phyloP scores from a whole-genome alignment of 64 coral and sea anemone species.

The Pachyseris speciosa region DNA sequence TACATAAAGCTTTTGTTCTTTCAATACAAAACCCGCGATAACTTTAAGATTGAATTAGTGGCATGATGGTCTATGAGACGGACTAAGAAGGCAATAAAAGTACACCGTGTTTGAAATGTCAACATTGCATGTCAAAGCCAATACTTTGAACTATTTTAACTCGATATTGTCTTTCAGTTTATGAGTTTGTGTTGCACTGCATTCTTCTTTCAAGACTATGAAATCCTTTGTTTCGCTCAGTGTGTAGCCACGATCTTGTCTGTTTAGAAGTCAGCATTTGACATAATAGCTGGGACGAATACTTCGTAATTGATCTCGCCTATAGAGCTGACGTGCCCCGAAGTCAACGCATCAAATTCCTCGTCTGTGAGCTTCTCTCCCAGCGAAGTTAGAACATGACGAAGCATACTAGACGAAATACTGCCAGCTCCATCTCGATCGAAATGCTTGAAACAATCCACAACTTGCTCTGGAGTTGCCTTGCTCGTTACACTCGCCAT shows the following conservation, averaged over 20 bases:
- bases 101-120: slow-evolving; percentile 11
- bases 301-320: slow-evolving; percentile 91
- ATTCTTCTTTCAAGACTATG: background rate
- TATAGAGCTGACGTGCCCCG: slow-evolving; percentile 78
- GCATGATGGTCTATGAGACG: background rate
- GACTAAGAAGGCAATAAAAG: background rate
- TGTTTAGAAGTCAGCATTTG: slow-evolving; percentile 2
- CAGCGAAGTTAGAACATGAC: slow-evolving; percentile 90
- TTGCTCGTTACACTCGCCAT: slow-evolving; percentile 66
- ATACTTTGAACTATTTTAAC: slow-evolving; percentile 1
- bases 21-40: background rate
- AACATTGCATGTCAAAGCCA: slow-evolving; percentile 19
- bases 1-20: background rate
- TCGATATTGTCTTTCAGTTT: slow-evolving; percentile 26
- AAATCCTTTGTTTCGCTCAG: background rate
- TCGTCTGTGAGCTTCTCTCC: slow-evolving; percentile 91
- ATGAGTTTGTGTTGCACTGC: background rate
- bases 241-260: background rate
- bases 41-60: background rate
- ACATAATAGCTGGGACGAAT: slow-evolving; percentile 21
- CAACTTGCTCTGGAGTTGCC: slow-evolving; percentile 75
- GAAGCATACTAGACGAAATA: slow-evolving; percentile 83
- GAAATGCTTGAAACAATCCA: slow-evolving; percentile 95
- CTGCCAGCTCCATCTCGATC: slow-evolving; percentile 78
- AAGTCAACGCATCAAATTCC: slow-evolving; percentile 84